A percentile compares a stretch with the other conserved stretches of the same genome.
phyloP scores from a whole-genome alignment of 2,888 invertebrate species.

The Ornithoptera priamus region DNA sequence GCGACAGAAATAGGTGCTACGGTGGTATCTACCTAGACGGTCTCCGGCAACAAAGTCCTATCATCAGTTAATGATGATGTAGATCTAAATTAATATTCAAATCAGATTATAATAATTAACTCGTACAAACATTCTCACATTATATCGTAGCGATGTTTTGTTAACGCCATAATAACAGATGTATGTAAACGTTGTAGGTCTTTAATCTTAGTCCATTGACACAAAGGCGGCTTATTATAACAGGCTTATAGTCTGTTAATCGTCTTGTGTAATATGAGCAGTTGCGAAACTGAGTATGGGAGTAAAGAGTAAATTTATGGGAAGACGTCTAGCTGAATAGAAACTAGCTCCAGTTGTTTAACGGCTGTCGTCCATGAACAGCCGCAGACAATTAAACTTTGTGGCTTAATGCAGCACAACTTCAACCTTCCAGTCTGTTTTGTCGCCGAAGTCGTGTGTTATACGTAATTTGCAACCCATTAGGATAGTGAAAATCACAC shows the following conservation, averaged over 20 bases:
- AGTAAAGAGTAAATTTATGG: conserved; percentile 45
- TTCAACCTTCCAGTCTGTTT: conserved; percentile 1
- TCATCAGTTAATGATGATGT: too few species aligned
- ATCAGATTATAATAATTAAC: not conserved
- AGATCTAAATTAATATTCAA: too few species aligned
- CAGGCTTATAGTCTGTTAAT: conserved; percentile 41
- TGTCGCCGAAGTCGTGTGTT: not conserved
- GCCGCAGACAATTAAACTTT: conserved; percentile 15
- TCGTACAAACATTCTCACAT: conserved; percentile 8
- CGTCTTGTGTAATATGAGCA: conserved; percentile 38
- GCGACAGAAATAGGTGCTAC: too few species aligned
- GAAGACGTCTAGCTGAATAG: conserved; percentile 38
- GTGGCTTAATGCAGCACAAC: conserved; percentile 6
- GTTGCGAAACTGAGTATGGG: conserved; percentile 23
- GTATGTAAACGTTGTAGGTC: conserved; percentile 22
- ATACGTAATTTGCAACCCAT: not conserved
- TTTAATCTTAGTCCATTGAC: conserved; percentile 29
- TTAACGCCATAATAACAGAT: conserved; percentile 18
- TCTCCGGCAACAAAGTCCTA: too few species aligned
- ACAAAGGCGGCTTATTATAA: conserved; percentile 39
- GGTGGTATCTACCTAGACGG: too few species aligned
- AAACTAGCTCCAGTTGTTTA: conserved; percentile 14
- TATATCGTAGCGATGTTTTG: conserved; percentile 5
- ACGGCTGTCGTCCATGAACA: conserved; percentile 8
- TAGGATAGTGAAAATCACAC: too few species aligned